A percentile compares a stretch with the other conserved stretches of the same genome.
Conservation (phyloP, 2,888 invertebrate species). For the Corythucha ciliata region DNA sequence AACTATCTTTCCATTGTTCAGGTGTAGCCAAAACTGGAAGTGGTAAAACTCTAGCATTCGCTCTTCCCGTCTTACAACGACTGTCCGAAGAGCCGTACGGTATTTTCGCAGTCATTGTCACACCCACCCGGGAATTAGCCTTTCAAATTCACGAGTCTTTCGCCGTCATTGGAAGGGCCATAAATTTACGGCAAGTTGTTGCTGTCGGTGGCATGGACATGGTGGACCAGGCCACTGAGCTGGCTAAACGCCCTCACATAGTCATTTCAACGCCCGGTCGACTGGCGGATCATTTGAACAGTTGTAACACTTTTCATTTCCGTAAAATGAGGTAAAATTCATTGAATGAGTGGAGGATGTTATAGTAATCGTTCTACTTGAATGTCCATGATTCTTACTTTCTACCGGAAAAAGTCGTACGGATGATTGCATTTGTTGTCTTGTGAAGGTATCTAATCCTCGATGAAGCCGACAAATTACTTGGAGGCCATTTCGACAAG, state of each 20-base stretch:
- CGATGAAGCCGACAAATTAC: conserved; percentile 90
- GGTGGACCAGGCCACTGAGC: conserved; percentile 73
- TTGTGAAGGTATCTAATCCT: conserved; percentile 87
- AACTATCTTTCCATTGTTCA: too few relatives aligned
- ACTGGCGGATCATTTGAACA: conserved; percentile 83
- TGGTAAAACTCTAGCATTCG: conserved; percentile 92
- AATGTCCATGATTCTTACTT: too few relatives aligned
- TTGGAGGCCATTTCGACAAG: conserved; percentile 71
- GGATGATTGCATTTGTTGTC: too few relatives aligned
- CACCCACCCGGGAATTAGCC: conserved; percentile 88
- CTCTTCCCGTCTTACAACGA: conserved; percentile 83
- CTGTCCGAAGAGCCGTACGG: conserved; percentile 91
- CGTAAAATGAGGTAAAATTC: conserved; percentile 65
- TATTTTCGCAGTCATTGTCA: conserved; percentile 86
- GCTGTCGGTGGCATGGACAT: conserved; percentile 93
- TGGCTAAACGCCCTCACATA: conserved; percentile 80
- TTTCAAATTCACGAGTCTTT: conserved; percentile 95
- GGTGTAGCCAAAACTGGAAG: conserved; percentile 81
- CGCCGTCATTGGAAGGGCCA: conserved; percentile 76
- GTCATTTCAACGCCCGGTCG: conserved; percentile 95
- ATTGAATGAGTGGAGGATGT: too few relatives aligned
- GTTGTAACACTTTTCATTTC: conserved; percentile 72
- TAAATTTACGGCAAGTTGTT: conserved; percentile 71
- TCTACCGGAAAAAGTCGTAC: too few relatives aligned
- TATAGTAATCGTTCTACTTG: too few relatives aligned